Base-by-base conservation (phyloP, 2,113 vertebrate genomes). In the Amblyopsis rosae region DNA sequence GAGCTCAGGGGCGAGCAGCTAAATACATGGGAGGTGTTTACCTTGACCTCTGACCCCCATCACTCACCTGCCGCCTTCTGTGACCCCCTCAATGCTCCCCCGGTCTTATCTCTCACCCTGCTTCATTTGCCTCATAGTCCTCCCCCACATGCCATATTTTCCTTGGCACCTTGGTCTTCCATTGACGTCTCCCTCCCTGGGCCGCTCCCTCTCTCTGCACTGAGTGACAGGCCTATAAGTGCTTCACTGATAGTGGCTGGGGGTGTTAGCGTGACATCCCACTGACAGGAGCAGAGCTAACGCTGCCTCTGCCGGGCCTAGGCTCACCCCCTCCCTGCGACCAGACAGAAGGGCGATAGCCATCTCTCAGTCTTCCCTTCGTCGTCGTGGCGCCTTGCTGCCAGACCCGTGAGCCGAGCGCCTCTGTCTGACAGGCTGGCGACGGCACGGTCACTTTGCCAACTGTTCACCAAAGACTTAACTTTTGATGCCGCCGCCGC, bases 201-300 rank as follows among this genome's bases (percentile, higher is more conserved):
- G 58, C 74, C 51, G 26, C 61, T 33, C 76, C 70, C 77, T 59
- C 76, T 73, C 65, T 35, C 67, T 72, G 75, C 86, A 79, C 73
- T 92, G 92, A 93, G 62, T 92, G 91, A 92, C 89, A 90, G 88
- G 79, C 87, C 87, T 87, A 92, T 92, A 92, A 92, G 91, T 89
- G 87, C 74, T 86, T 75, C 82, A 83, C 88, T 90, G 90, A 93
- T 91, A 91, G 89, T 67, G 35, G 48, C 85, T 68, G 75, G 78
- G 78, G 81, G 90, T 87, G 90, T 91, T 90, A 89, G 88, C 59
- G 76, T 91, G 92, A 92, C 89, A 89, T 88, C 85, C 69, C 65
- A 19, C 79, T 89, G 88, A 90, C 84, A 90, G 87, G 70, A 84
- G 83, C 76, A 79, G 76, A 84, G 81, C 84, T 82, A 73, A 84